Conservation (phyloP, 37 sponge, comb jelly and placozoan species). For the Petrosia ficiformis region DNA sequence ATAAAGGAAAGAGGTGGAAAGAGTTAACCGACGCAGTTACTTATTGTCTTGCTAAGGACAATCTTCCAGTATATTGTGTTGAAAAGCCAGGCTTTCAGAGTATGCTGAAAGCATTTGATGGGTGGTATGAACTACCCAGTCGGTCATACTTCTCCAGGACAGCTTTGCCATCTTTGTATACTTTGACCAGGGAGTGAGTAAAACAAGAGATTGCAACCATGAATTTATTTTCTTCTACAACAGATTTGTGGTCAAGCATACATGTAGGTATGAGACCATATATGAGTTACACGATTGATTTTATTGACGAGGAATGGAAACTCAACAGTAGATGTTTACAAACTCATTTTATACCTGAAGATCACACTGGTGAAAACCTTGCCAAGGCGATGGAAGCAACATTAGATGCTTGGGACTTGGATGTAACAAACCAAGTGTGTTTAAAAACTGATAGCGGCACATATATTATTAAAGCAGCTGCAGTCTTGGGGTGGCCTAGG, state of each 20-base stretch:
- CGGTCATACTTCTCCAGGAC: slow-evolving; percentile 17
- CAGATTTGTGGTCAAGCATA: slow-evolving; percentile 30
- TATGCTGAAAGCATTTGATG: slow-evolving; percentile 15
- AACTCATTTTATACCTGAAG: slow-evolving; percentile 15
- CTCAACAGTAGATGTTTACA: slow-evolving; percentile 6
- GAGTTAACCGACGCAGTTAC: slow-evolving; percentile 30
- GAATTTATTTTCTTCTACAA: slow-evolving; percentile 16
- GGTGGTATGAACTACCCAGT: slow-evolving; percentile 20
- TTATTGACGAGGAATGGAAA: slow-evolving; percentile 17
- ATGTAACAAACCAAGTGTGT: not conserved
- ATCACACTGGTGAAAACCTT: slow-evolving; percentile 21
- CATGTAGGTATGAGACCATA: slow-evolving; percentile 16
- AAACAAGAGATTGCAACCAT: not conserved
- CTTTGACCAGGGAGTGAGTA: slow-evolving; percentile 7
- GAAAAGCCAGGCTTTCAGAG: slow-evolving; percentile 19
- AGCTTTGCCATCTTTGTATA: slow-evolving; percentile 29
- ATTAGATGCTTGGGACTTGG: slow-evolving; percentile 22
- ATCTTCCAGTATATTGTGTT: not conserved
- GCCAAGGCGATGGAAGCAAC: slow-evolving; percentile 15
- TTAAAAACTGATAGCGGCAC: slow-evolving; percentile 21
- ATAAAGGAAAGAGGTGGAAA: slow-evolving; percentile 33
- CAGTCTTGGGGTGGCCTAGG: not conserved
- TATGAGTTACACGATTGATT: slow-evolving; percentile 23
- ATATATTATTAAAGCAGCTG: slow-evolving; percentile 12
- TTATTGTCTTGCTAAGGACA: slow-evolving; percentile 25